These are phyloP conservation scores for Cheiracanthium punctorium DNA, from an alignment of 2,888 invertebrate species.

Conservation along the genomic window DNA sequence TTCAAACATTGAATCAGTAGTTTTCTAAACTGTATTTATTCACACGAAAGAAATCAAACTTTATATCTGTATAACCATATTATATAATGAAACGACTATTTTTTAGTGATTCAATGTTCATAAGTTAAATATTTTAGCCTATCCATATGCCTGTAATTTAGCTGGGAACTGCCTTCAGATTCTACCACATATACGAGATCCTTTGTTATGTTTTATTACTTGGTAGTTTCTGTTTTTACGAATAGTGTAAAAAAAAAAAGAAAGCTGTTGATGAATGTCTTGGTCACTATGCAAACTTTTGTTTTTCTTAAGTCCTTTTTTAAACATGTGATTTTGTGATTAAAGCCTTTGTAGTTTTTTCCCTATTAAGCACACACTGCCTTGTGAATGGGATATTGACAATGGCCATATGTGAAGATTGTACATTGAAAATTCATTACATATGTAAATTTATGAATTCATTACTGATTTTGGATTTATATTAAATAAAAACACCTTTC, in stretches of 20 bases:
- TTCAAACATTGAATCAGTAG: too few relatives aligned
- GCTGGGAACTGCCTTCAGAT: background rate
- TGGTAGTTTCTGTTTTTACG: background rate
- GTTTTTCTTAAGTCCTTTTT: background rate
- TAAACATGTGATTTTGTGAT: background rate
- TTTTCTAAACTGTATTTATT: too few relatives aligned
- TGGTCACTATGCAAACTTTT: background rate
- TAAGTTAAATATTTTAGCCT: too few relatives aligned
- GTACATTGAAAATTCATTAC: constrained; percentile 46
- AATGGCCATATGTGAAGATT: constrained; percentile 51
- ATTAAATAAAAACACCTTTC: constrained; percentile 52
- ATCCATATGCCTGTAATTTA: background rate
- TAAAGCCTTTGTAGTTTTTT: constrained; percentile 17
- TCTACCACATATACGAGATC: background rate
- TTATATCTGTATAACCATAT: too few relatives aligned
- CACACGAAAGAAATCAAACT: too few relatives aligned
- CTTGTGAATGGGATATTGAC: constrained; percentile 37
- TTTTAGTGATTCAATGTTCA: too few relatives aligned
- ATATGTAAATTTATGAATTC: constrained; percentile 51
- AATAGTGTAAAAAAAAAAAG: background rate
- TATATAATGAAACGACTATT: too few relatives aligned
- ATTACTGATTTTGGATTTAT: constrained; percentile 59
- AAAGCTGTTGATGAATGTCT: background rate
- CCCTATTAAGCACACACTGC: constrained; percentile 55
- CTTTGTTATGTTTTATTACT: background rate